Percentiles rank a stretch among this genome's conserved stretches.
phyloP scores from a whole-genome alignment of 2,888 invertebrate species.

The Gandaritis pyraliata region DNA sequence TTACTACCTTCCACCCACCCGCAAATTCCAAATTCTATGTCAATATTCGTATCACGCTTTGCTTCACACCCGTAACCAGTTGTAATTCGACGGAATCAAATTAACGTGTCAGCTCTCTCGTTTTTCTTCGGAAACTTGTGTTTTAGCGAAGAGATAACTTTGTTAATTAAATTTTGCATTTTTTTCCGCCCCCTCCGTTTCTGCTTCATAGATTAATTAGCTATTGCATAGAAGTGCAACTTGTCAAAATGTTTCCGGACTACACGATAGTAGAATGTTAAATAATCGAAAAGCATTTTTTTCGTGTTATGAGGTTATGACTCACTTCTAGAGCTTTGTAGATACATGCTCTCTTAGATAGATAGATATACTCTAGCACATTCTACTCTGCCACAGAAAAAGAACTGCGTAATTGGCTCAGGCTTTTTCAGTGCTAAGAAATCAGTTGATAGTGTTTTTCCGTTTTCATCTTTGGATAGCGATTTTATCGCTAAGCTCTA shows the following conservation, averaged over 20 bases:
- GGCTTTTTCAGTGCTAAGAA: too few species aligned
- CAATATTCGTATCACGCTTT: conserved; percentile 65
- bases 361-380: too few species aligned
- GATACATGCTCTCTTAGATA: too few species aligned
- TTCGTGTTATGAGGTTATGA: too few species aligned
- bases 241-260: background rate
- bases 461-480: too few species aligned
- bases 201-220: conserved; percentile 8
- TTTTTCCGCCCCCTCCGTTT: conserved; percentile 48
- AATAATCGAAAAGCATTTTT: background rate
- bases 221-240: conserved; percentile 6
- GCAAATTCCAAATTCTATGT: conserved; percentile 19
- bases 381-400: too few species aligned
- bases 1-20: background rate
- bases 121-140: conserved; percentile 81
- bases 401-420: too few species aligned
- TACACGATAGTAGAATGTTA: background rate
- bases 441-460: too few species aligned
- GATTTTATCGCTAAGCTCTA: too few species aligned
- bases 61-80: conserved; percentile 68
- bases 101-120: conserved; percentile 79
- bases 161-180: conserved; percentile 82
- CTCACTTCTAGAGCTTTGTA: too few species aligned
- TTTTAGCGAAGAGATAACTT: conserved; percentile 79
- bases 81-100: conserved; percentile 78